Evolutionary conservation across 1,140 invertebrate species (phyloP).

Genomic region (Hyles vespertilio): DNA sequence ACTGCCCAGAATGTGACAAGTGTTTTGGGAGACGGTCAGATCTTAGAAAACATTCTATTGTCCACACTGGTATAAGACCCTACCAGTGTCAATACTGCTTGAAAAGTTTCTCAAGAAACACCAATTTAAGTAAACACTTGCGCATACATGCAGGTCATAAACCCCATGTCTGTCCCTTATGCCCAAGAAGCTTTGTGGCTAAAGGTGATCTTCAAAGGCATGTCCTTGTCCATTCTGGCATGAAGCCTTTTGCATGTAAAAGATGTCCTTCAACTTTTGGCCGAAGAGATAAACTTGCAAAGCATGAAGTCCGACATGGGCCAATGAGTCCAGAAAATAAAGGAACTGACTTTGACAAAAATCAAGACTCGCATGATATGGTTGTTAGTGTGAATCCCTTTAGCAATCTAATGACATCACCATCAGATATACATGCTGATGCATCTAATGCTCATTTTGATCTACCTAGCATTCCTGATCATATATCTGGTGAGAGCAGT

Average conservation of each 20-base stretch:
- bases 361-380: conserved; percentile 70
- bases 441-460: conserved; percentile 56
- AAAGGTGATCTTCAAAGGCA: conserved; percentile 82
- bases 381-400: conserved; percentile 78
- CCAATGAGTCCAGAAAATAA: conserved; percentile 36
- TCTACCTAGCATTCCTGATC: conserved; percentile 69
- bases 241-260: conserved; percentile 82
- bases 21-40: conserved; percentile 80
- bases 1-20: conserved; percentile 80
- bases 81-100: conserved; percentile 81
- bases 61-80: conserved; percentile 83
- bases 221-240: conserved; percentile 82
- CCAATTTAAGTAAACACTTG: conserved; percentile 91
- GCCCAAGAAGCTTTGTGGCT: conserved; percentile 84
- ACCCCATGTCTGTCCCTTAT: conserved; percentile 83
- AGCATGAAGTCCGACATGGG: conserved; percentile 78
- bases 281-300: conserved; percentile 77
- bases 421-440: conserved; percentile 40
- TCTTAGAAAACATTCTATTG: conserved; percentile 81
- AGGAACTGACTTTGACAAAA: conserved; percentile 37
- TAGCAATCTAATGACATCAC: conserved; percentile 60
- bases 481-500: conserved; percentile 73
- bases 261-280: conserved; percentile 82
- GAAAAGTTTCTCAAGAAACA: conserved; percentile 84
- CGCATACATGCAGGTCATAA: conserved; percentile 83